phyloP scores from a whole-genome alignment of 2,888 invertebrate genomes.

The Hermaeophaga mercurialis region DNA sequence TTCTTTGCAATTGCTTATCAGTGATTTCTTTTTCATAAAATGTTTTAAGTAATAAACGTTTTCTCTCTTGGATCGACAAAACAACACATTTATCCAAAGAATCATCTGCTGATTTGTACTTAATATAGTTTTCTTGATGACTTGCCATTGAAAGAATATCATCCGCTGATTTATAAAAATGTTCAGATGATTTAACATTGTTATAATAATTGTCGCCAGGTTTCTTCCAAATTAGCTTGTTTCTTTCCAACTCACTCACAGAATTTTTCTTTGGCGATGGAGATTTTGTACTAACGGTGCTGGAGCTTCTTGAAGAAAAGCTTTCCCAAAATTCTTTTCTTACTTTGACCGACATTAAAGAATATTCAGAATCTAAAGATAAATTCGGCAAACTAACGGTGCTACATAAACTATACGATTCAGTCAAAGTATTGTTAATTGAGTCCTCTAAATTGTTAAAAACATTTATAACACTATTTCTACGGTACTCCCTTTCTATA shows the following conservation, averaged over 20 bases:
- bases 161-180: conserved; percentile 36
- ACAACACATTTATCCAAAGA: conserved; percentile 37
- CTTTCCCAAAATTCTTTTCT: conserved; percentile 45
- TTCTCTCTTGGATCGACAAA: conserved; percentile 42
- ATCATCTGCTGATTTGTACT: conserved; percentile 38
- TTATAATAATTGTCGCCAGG: conserved; percentile 13
- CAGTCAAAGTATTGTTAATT: not conserved
- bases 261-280: conserved; percentile 14
- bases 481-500: conserved; percentile 7
- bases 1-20: conserved; percentile 16
- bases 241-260: conserved; percentile 17
- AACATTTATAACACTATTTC: conserved; percentile 36
- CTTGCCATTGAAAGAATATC: conserved; percentile 32
- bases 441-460: conserved; percentile 34
- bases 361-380: conserved; percentile 28
- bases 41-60: conserved; percentile 40
- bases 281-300: conserved; percentile 26
- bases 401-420: conserved; percentile 28
- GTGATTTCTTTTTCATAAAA: conserved; percentile 36
- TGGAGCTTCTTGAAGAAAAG: conserved; percentile 37
- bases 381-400: conserved; percentile 42
- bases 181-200: not conserved
- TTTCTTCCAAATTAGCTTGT: conserved; percentile 32
- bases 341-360: conserved; percentile 32
- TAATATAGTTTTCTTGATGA: conserved; percentile 13